A percentile compares a stretch with the other conserved stretches of the same genome.
Conservation (phyloP, 2,888 invertebrate genomes). For the Yponomeuta plumbellus region DNA sequence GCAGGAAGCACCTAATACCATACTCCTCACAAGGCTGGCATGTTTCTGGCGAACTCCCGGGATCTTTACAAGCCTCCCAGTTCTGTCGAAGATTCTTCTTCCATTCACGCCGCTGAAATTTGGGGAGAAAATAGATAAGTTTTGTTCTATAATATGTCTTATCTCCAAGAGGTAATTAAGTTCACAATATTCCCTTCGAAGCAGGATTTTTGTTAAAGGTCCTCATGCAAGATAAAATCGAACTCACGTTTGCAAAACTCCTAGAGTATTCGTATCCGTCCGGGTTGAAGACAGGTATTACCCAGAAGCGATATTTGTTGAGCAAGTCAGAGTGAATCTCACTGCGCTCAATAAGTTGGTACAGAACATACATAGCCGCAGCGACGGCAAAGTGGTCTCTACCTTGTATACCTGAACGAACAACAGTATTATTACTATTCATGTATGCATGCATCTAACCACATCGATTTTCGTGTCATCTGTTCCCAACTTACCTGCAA, state of each 20-base stretch:
- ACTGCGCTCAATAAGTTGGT: conserved; percentile 58
- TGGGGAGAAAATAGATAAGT: background rate
- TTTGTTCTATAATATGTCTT: background rate
- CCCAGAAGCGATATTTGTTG: conserved; percentile 59
- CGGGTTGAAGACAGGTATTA: conserved; percentile 68
- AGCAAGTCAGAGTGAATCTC: conserved; percentile 53
- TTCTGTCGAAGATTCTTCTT: conserved; percentile 58
- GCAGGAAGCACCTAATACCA: conserved; percentile 54
- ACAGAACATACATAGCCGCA: conserved; percentile 60
- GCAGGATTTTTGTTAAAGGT: background rate
- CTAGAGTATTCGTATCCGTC: conserved; percentile 69
- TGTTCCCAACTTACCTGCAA: conserved; percentile 45
- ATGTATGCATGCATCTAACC: background rate
- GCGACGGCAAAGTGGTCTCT: conserved; percentile 65
- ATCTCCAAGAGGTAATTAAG: too few species aligned
- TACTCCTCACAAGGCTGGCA: conserved; percentile 44
- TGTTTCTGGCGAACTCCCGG: conserved; percentile 24
- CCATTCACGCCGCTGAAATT: conserved; percentile 55
- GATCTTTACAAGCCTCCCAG: conserved; percentile 50
- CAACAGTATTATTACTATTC: conserved; percentile 3
- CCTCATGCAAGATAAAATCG: background rate
- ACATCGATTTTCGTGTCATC: too few species aligned
- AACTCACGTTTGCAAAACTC: conserved; percentile 61
- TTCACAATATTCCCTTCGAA: too few species aligned
- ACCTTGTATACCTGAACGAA: conserved; percentile 55